Conservation (phyloP, 1,140 invertebrate genomes). For the Chironomus tepperi region DNA sequence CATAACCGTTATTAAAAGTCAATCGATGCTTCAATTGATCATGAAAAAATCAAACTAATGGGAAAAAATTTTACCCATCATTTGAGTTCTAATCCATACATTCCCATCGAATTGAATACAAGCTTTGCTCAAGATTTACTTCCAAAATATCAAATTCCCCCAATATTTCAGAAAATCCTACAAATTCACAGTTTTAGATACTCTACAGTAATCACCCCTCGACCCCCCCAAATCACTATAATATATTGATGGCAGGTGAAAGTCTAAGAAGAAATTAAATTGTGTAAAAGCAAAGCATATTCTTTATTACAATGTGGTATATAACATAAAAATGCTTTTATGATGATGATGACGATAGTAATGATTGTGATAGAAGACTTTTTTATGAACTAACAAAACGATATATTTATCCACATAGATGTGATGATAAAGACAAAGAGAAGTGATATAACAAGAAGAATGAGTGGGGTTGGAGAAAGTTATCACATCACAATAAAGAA, state of each 20-base stretch:
- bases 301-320: background rate
- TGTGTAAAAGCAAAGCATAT: background rate
- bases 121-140: too few relatives aligned
- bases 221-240: background rate
- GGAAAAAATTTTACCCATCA: too few relatives aligned
- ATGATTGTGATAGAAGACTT: background rate
- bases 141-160: too few relatives aligned
- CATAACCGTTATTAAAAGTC: background rate
- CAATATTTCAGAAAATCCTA: too few relatives aligned
- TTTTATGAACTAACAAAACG: background rate
- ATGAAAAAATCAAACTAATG: background rate
- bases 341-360: slow-evolving; percentile 7
- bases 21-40: slow-evolving; percentile 8
- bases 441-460: too few relatives aligned
- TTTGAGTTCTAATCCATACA: too few relatives aligned
- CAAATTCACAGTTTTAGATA: too few relatives aligned
- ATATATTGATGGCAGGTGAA: slow-evolving; percentile 12
- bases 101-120: too few relatives aligned
- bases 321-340: slow-evolving; percentile 2
- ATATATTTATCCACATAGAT: background rate
- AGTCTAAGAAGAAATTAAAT: background rate
- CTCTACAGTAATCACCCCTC: too few relatives aligned
- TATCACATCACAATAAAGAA: slow-evolving; percentile 14
- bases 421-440: too few relatives aligned
- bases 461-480: background rate